These are phyloP conservation scores for Salticus scenicus DNA, from an alignment of 2,888 invertebrate species.

Conservation along the genomic window DNA sequence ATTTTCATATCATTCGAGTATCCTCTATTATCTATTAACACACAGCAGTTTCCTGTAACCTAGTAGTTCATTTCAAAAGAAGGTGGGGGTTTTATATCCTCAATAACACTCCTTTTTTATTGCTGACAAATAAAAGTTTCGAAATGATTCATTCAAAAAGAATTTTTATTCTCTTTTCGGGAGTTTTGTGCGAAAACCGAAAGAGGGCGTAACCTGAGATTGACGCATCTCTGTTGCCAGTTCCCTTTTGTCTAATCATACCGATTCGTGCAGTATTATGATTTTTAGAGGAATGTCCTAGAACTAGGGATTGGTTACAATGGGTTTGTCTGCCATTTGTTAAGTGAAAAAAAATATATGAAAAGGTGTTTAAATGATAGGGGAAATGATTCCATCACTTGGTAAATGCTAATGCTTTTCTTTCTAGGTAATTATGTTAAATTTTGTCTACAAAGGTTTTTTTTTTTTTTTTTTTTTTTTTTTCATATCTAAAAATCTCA, in stretches of 20 bases:
- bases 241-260: constrained; percentile 38
- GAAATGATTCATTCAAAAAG: constrained; percentile 47
- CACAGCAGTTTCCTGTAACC: constrained; percentile 61
- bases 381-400: constrained; percentile 44
- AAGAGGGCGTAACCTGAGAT: constrained; percentile 51
- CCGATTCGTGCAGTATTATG: constrained; percentile 40
- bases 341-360: constrained; percentile 6
- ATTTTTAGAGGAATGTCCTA: constrained; percentile 57
- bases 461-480: too few relatives aligned
- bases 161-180: not conserved
- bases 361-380: constrained; percentile 36
- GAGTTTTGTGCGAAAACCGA: constrained; percentile 44
- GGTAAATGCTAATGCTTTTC: constrained; percentile 37
- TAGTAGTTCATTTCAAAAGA: constrained; percentile 44
- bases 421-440: constrained; percentile 29
- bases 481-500: too few relatives aligned
- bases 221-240: constrained; percentile 58
- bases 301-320: constrained; percentile 58
- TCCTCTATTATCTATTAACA: constrained; percentile 65
- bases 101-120: constrained; percentile 36
- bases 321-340: constrained; percentile 55
- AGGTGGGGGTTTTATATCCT: constrained; percentile 34
- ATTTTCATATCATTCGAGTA: constrained; percentile 14
- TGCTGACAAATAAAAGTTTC: constrained; percentile 33
- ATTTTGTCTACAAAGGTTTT: too few relatives aligned